phyloP scores from a whole-genome alignment of 2,113 vertebrate genomes.

The Noturus placidus region DNA sequence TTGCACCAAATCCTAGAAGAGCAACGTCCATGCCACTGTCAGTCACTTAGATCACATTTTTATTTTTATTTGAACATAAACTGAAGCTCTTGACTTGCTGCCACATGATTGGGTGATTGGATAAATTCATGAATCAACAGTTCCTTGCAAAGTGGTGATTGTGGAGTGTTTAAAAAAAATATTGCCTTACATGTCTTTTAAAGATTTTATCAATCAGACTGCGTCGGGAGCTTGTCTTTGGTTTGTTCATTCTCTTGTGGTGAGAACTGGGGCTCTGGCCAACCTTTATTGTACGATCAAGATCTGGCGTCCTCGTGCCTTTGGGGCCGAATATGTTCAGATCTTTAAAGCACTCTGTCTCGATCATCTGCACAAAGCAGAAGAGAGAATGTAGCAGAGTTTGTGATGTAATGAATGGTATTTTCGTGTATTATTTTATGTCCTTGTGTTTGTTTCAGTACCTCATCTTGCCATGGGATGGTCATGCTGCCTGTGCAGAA shows the following conservation, averaged over 20 bases:
- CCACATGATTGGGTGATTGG: not conserved
- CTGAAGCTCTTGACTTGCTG: not conserved
- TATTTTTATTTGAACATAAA: not conserved
- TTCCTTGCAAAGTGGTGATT: not conserved
- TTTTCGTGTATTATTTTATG: not conserved
- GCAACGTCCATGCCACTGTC: not conserved
- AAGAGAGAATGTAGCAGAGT: not conserved
- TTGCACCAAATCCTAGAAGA: not conserved
- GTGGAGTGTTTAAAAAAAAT: not conserved
- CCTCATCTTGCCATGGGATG: constrained; percentile 85
- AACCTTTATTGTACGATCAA: constrained; percentile 64
- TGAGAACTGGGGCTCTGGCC: not conserved
- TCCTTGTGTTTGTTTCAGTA: constrained; percentile 30
- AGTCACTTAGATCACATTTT: not conserved
- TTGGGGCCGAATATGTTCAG: constrained; percentile 76
- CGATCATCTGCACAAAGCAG: constrained; percentile 72
- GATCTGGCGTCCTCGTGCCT: constrained; percentile 69
- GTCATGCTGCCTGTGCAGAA: constrained; percentile 78
- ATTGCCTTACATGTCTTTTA: constrained; percentile 66
- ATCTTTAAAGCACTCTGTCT: constrained; percentile 80
- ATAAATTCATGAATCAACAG: not conserved
- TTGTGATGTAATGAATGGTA: not conserved
- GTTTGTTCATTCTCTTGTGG: not conserved
- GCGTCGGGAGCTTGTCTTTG: constrained; percentile 55
- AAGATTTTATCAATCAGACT: constrained; percentile 74